Base-by-base conservation (phyloP, 2,888 invertebrate species). In the Stictocephala bisonia region DNA sequence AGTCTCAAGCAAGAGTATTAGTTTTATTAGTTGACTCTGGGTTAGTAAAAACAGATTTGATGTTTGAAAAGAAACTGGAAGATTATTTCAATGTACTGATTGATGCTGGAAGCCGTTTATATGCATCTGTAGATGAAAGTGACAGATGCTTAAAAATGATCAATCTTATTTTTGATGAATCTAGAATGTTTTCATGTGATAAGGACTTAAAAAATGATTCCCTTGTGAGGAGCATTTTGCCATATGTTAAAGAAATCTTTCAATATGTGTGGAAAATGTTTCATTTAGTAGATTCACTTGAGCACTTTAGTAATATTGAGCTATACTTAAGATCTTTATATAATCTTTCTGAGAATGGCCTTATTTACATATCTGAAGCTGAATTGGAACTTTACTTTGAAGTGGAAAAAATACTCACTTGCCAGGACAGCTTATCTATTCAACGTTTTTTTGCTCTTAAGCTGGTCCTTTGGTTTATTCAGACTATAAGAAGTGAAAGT, bases 11-110 rank as follows among this genome's bases (percentile, higher is more conserved):
- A 27, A 31, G 72, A 24, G 29, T 51, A 11, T 27, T 72, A 22
- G 56, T 72, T 27, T 29, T 72, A 26, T 44, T 67, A 40, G 15
- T 66, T 24, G 72, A 72, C 41, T 24, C 56, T 22, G 41, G 56
- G 41, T 6, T 67, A 20, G 53, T 72, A 18, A 15, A 41, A 20
- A 35, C 27, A 26, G 31, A 40, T 22, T 29, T 15, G 0, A 41
- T 24, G 40, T 56, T 56, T 15, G 26, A 26, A 26, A n/a, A 53
- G 40, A 18, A 24, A 9, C 13, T 70, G 4, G 24, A 53, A 15
- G 18, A 53, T 13, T 40, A 41, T 26, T 40, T 70, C n/a, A 13
- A 13, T 27, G 26, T 56, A 35, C 26, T 70, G 15, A 53, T 53
- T 13, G 41, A 70, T 20, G 56, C 40, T 15, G n/a, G 13, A 13